A percentile compares a stretch with the other conserved stretches of the same genome.
phyloP scores from a whole-genome alignment of 1,140 invertebrate genomes.

The Zaprionus lachaisei region DNA sequence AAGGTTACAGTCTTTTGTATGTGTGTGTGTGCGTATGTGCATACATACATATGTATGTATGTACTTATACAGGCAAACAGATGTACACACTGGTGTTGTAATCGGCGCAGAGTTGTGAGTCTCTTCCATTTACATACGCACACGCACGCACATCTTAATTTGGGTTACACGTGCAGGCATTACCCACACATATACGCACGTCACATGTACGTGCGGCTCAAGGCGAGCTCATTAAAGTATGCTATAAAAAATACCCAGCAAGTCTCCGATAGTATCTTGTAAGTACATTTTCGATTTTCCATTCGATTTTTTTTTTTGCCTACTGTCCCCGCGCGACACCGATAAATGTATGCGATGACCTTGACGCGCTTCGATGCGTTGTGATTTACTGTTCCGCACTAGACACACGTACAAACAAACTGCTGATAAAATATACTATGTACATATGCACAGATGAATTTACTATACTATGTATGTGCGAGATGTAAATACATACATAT shows the following conservation, averaged over 20 bases:
- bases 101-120: conserved; percentile 21
- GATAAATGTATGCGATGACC: conserved; percentile 46
- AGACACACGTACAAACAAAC: neutral
- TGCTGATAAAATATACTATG: neutral
- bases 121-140: conserved; percentile 24
- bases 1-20: neutral
- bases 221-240: conserved; percentile 46
- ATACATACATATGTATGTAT: neutral
- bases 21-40: neutral
- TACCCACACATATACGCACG: conserved; percentile 3
- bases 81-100: conserved; percentile 16
- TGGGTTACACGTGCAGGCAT: neutral
- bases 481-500: neutral
- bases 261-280: conserved; percentile 9
- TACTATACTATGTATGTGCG: neutral
- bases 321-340: conserved; percentile 21
- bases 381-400: conserved; percentile 23
- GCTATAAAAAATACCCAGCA: conserved; percentile 37
- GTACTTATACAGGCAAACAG: neutral
- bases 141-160: neutral
- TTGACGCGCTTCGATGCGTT: conserved; percentile 34
- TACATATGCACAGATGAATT: neutral
- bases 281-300: conserved; percentile 39
- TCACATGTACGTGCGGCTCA: conserved; percentile 16
- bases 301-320: conserved; percentile 33